Evolutionary conservation across 2,113 vertebrate genomes (phyloP), one percentile per base, ranked within the genome.

Genomic region (Anarhynchus alexandrinus): DNA sequence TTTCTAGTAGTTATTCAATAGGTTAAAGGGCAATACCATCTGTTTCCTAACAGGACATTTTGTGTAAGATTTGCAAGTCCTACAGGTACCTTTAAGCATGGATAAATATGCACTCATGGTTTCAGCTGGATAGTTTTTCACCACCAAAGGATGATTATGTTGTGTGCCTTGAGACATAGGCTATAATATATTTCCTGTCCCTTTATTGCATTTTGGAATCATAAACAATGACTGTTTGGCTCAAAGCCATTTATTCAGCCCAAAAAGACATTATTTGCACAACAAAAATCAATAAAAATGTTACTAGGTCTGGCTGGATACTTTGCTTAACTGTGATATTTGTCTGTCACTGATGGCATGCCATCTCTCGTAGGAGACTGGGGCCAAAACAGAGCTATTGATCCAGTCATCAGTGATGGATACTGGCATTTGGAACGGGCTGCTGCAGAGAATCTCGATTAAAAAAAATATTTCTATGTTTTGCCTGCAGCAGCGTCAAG

Each of bases 231-330:
- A 98, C 98, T 98, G 98, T 99, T 99, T 99, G 99, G 99, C 99
- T 99, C 98, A 98, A 98, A 99, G 99, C 99, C 99, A 99, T 99
- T 99, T 99, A 99, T 99, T 99, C 99, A 98, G 98, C 98, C 98
- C 99, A 99, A 99, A 99, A 99, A 99, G 99, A 99, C 99, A 99
- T 99, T 99, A 99, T 99, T 99, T 99, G 98, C 99, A 98, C 98
- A 98, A 98, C 98, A 98, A 98, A 98, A 99, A 99, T 99, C 99
- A 99, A 99, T 99, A 99, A 98, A 99, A 98, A 98, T 99, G 98
- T 99, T 99, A 99, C 98, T 98, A 98, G 98, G 98, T 98, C 98
- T 98, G 98, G 97, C 98, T 98, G 98, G 98, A 98, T 98, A 98
- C 98, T 98, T 98, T 98, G 98, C 98, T 98, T 98, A 98, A 98